Base-by-base conservation (phyloP, 2,113 vertebrate species). In the Poecilia latipinna region DNA sequence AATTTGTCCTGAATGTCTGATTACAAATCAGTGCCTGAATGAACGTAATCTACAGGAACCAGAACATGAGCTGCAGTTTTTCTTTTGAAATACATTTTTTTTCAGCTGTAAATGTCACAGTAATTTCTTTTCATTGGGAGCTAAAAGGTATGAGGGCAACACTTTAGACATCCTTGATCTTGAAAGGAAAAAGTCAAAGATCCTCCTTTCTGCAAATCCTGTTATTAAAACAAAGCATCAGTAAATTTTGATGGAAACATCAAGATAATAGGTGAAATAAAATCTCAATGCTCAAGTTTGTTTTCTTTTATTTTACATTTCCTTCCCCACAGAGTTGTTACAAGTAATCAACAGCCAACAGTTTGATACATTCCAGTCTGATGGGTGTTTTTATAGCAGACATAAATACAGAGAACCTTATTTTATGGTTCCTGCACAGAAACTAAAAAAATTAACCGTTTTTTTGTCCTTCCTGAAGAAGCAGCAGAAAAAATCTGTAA, bases 281-380 rank as follows among this genome's bases (percentile, higher is more conserved):
- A 82, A 63, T 33, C 17, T 70, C 26, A 31, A 33, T 28, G 44
- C 17, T 61, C 29, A 8, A 28, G 4, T 70, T 74, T 57, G 2
- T 2, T 31, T 68, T 65, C 42, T 72, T 77, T 72, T 68, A 60
- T 62, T 73, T 77, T 67, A 75, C 82, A 72, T n/a, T 74, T 2
- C 31, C 8, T 29, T 78, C 51, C 29, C 72, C 78, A 80, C 61
- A 0, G 24, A 80, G 64, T 64, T 62, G 8, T 12, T 65, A 71
- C 44, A 74, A 1, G 70, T 60, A 24, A 74, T 35, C 19, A 61
- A 65, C 68, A 65, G 31, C 3, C n/a, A 13, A 74, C 71, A 31
- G 6, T 31, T 86, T 82, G 67, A 22, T 69, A 73, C 63, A 80
- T 84, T 85, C 67, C 62, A 70, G 67, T 42, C 5, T 31, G 4